A percentile compares a stretch with the other conserved stretches of the same genome.
Conservation (phyloP, 2,113 vertebrate species). For the Microcebus griseorufus region DNA sequence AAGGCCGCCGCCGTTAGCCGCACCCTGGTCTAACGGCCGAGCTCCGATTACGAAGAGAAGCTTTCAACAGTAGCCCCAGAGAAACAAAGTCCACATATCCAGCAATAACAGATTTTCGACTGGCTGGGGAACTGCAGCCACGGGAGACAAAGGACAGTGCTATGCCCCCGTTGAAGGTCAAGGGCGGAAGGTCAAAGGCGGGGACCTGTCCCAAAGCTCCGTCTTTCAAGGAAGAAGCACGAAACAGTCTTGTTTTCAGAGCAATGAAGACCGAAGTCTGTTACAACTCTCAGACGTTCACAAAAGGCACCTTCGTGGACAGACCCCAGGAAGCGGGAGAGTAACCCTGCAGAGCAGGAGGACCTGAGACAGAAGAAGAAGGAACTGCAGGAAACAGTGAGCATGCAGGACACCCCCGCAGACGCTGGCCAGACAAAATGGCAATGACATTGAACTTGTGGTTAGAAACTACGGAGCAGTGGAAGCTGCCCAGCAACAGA, state of each 20-base stretch:
- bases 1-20: too few relatives aligned
- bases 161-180: background rate
- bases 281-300: background rate
- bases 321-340: background rate
- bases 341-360: background rate
- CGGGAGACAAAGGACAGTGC: fast-evolving
- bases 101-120: fast-evolving
- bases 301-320: background rate
- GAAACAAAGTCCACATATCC: fast-evolving
- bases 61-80: background rate
- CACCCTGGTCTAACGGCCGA: too few relatives aligned
- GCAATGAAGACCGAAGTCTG: background rate
- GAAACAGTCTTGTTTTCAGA: background rate
- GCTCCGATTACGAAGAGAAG: background rate
- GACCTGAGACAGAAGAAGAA: background rate
- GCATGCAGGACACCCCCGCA: too few relatives aligned
- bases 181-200: too few relatives aligned
- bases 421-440: background rate
- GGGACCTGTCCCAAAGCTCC: background rate
- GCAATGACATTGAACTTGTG: fast-evolving
- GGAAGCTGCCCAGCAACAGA: background rate
- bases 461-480: too few relatives aligned
- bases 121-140: background rate
- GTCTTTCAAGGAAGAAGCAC: background rate
- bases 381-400: background rate